These are phyloP conservation scores for Grus americana DNA, from an alignment of 2,113 vertebrate species.

Conservation along the genomic window DNA sequence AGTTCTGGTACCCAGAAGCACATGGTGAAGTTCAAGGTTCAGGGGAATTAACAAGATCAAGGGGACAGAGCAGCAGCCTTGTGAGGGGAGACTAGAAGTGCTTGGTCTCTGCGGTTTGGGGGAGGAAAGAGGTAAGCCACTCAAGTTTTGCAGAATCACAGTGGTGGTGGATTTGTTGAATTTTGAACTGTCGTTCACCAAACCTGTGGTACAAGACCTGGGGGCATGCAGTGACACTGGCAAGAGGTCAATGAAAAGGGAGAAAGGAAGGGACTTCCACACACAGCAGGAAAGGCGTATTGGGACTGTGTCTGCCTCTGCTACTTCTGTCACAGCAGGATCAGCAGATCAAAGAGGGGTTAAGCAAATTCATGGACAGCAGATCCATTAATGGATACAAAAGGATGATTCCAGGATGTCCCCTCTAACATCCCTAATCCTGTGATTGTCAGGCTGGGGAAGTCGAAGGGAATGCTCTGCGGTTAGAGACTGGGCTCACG, in stretches of 20 bases:
- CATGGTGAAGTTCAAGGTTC: not conserved
- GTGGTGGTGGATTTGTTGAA: not conserved
- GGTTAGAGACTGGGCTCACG: not conserved
- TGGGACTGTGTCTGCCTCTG: not conserved
- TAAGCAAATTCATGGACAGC: not conserved
- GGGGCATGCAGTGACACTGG: not conserved
- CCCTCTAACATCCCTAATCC: not conserved
- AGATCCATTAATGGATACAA: not conserved
- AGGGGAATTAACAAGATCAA: not conserved
- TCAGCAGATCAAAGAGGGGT: not conserved
- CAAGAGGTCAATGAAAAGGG: not conserved
- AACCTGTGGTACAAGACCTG: not conserved
- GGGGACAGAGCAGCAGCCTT: not conserved
- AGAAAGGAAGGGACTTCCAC: not conserved
- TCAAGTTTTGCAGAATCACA: not conserved
- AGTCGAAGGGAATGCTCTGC: not conserved
- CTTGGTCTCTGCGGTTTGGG: not conserved
- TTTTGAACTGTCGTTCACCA: not conserved
- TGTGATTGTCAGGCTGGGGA: not conserved
- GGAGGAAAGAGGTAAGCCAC: not conserved
- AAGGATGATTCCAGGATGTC: not conserved
- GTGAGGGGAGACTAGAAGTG: not conserved
- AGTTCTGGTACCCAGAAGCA: not conserved
- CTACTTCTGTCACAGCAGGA: not conserved
- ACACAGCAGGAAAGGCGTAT: not conserved